These are phyloP conservation scores for Temnopleurus reevesii DNA, from an alignment of 53 echinoderm and acorn worm genomes.

Conservation along the genomic window DNA sequence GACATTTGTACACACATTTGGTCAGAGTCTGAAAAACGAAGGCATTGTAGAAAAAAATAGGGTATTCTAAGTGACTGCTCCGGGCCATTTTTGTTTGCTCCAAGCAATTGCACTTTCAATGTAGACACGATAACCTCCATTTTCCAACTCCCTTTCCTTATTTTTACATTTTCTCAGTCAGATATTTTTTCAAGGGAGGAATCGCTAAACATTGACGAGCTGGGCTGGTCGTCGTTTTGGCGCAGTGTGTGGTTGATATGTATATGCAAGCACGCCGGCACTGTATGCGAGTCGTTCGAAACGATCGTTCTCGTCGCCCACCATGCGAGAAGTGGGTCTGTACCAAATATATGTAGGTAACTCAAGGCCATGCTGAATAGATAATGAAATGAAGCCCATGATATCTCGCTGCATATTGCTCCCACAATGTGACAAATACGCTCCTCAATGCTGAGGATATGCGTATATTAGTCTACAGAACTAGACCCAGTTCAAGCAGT, in stretches of 20 bases:
- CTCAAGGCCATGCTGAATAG: slow-evolving; percentile 51
- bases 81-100: background rate
- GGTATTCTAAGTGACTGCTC: background rate
- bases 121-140: background rate
- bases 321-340: slow-evolving; percentile 1
- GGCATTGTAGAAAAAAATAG: background rate
- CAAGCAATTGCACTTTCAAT: background rate
- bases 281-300: background rate
- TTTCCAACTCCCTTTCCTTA: background rate
- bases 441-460: background rate
- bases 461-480: too few species aligned
- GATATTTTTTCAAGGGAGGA: background rate
- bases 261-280: background rate
- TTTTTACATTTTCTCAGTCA: background rate
- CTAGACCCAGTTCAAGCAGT: too few species aligned
- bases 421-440: slow-evolving; percentile 16
- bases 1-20: slow-evolving; percentile 32
- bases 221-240: background rate
- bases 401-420: slow-evolving; percentile 33
- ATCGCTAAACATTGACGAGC: background rate
- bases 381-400: slow-evolving; percentile 34
- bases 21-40: background rate
- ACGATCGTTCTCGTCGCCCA: background rate
- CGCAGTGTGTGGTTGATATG: slow-evolving; percentile 15
- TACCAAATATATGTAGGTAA: slow-evolving; percentile 50